Conservation (phyloP, 2,888 invertebrate species). For the Thecocarcelia acutangulata region DNA sequence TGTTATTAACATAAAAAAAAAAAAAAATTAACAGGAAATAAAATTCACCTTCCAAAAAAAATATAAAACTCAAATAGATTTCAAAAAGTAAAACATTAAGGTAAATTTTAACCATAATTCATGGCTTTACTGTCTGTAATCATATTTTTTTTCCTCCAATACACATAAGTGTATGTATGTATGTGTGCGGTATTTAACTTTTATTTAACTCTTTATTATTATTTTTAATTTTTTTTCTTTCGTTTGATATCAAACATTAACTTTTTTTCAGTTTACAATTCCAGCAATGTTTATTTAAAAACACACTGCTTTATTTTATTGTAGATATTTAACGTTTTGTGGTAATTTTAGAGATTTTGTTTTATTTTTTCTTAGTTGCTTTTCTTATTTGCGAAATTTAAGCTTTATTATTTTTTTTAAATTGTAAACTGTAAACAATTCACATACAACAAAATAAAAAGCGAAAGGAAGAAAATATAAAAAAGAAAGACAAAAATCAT, state of each 20-base stretch:
- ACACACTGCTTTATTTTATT: slow-evolving; percentile 21
- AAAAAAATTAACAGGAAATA: slow-evolving; percentile 60
- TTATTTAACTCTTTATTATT: slow-evolving; percentile 31
- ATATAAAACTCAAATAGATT: not conserved
- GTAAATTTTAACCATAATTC: slow-evolving; percentile 33
- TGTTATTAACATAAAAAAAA: too few species aligned
- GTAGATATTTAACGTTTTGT: slow-evolving; percentile 47
- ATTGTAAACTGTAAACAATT: slow-evolving; percentile 42
- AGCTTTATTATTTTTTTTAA: slow-evolving; percentile 25
- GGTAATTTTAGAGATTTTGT: slow-evolving; percentile 37
- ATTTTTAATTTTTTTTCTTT: not conserved
- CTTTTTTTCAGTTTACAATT: slow-evolving; percentile 27
- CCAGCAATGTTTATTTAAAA: slow-evolving; percentile 3
- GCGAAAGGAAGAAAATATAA: slow-evolving; percentile 8
- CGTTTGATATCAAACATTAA: slow-evolving; percentile 18
- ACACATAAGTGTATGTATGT: not conserved
- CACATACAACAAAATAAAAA: slow-evolving; percentile 41
- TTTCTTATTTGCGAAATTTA: slow-evolving; percentile 44
- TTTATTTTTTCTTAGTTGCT: slow-evolving; percentile 11
- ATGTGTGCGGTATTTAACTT: slow-evolving; percentile 35
- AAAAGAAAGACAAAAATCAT: slow-evolving; percentile 50
- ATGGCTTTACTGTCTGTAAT: slow-evolving; percentile 34
- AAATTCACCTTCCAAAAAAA: slow-evolving; percentile 44
- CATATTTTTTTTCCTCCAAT: too few species aligned
- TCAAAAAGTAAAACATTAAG: slow-evolving; percentile 4